Evolutionary conservation across 2,797 vertebrate species (phyloP).

Genomic region (Lepilemur ruficaudatus): DNA sequence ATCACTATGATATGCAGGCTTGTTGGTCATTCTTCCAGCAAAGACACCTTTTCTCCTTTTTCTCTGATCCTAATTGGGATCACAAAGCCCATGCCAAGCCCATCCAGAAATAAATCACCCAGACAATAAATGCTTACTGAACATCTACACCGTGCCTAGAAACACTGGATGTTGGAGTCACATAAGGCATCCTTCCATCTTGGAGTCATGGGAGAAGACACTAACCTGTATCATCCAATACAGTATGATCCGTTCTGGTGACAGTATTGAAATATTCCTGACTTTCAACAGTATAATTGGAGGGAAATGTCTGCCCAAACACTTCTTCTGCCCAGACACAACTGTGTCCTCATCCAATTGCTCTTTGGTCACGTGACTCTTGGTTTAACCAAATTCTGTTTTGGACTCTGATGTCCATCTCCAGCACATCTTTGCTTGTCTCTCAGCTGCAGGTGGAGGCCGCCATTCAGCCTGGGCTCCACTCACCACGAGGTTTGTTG

Average conservation of each 20-base stretch:
- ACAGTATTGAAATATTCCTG: background rate
- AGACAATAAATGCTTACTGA: background rate
- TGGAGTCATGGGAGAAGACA: background rate
- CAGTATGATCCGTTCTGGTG: background rate
- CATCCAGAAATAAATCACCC: background rate
- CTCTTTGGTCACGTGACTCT: background rate
- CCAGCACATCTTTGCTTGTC: background rate
- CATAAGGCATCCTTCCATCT: background rate
- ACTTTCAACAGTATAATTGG: too few species aligned
- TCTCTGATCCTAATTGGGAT: background rate
- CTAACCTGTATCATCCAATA: background rate
- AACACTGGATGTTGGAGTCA: too few species aligned
- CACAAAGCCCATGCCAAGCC: background rate
- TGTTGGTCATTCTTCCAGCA: background rate
- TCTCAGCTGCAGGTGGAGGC: background rate
- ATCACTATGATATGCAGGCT: background rate
- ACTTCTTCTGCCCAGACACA: background rate
- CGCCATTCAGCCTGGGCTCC: background rate
- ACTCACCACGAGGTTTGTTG: rapidly evolving
- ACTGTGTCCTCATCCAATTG: background rate
- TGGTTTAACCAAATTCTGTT: background rate
- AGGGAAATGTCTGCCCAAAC: background rate
- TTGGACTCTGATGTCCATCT: background rate
- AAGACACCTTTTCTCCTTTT: background rate
- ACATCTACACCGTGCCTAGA: background rate